phyloP scores from a whole-genome alignment of 2,888 invertebrate species.

The Mythimna ferrago region DNA sequence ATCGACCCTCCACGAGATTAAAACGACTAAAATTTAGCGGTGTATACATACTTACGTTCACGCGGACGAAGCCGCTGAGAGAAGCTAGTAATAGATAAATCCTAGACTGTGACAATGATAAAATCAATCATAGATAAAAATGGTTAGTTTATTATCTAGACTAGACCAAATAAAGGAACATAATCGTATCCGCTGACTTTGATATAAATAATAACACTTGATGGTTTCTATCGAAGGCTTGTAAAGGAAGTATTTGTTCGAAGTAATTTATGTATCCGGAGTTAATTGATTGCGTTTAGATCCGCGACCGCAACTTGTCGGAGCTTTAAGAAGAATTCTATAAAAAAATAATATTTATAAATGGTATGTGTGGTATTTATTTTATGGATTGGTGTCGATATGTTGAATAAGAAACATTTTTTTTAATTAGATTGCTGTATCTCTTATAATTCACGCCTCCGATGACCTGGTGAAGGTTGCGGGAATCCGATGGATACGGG shows the following conservation, averaged over 20 bases:
- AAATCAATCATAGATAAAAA: slow-evolving; percentile 8
- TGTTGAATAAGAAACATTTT: slow-evolving; percentile 3
- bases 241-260: slow-evolving; percentile 22
- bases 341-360: not conserved
- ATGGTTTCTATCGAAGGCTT: not conserved
- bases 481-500: no score
- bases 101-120: no score
- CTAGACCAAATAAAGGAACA: not conserved
- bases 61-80: no score
- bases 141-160: not conserved
- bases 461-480: no score
- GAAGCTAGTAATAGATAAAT: no score
- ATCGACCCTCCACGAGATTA: no score
- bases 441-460: not conserved
- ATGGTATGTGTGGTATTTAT: slow-evolving; percentile 12
- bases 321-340: slow-evolving; percentile 8
- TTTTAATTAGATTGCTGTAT: not conserved
- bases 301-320: not conserved
- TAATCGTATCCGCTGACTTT: slow-evolving; percentile 11
- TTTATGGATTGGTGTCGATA: slow-evolving; percentile 16
- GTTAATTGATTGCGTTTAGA: slow-evolving; percentile 3
- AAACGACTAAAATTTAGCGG: no score
- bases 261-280: slow-evolving; percentile 34
- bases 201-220: slow-evolving; percentile 13
- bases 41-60: no score